A percentile compares a stretch with the other conserved stretches of the same genome.
These are phyloP conservation scores for Xanthorhoe designata DNA, from an alignment of 2,888 invertebrate genomes.

Conservation along the genomic window DNA sequence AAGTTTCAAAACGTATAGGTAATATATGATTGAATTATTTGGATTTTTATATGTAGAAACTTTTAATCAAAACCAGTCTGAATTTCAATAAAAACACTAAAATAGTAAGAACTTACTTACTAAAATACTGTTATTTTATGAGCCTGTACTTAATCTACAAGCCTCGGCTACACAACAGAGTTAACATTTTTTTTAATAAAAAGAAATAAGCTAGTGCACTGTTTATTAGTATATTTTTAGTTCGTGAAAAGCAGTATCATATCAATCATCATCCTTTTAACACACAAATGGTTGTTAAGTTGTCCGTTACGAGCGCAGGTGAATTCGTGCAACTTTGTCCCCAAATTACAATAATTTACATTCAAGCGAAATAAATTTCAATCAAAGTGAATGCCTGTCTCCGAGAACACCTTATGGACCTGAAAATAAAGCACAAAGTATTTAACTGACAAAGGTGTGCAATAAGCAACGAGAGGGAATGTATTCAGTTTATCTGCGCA, in stretches of 20 bases:
- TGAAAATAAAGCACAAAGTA: conserved; percentile 26
- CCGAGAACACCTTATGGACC: background rate
- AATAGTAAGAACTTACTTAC: too few species aligned
- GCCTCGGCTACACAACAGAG: too few species aligned
- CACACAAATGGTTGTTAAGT: conserved; percentile 18
- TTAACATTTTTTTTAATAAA: too few species aligned
- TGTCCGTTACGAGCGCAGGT: conserved; percentile 35
- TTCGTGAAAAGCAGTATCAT: background rate
- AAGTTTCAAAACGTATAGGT: background rate
- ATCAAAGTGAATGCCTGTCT: conserved; percentile 36
- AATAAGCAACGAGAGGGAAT: conserved; percentile 64
- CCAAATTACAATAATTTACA: conserved; percentile 40
- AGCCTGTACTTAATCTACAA: too few species aligned
- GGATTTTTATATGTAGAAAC: too few species aligned
- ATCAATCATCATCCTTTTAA: conserved; percentile 5
- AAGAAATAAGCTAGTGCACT: too few species aligned
- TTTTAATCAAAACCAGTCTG: too few species aligned
- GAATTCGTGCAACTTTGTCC: conserved; percentile 38
- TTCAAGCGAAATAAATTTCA: conserved; percentile 44
- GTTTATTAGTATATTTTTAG: too few species aligned
- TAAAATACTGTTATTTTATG: too few species aligned
- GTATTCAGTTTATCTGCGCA: conserved; percentile 73
- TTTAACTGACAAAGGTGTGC: conserved; percentile 46
- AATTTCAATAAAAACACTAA: too few species aligned
- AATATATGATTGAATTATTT: too few species aligned